Evolutionary conservation across 1,140 invertebrate genomes (phyloP), one percentile per base, ranked within the genome.

Genomic region (Neoseiulus cucumeris): DNA sequence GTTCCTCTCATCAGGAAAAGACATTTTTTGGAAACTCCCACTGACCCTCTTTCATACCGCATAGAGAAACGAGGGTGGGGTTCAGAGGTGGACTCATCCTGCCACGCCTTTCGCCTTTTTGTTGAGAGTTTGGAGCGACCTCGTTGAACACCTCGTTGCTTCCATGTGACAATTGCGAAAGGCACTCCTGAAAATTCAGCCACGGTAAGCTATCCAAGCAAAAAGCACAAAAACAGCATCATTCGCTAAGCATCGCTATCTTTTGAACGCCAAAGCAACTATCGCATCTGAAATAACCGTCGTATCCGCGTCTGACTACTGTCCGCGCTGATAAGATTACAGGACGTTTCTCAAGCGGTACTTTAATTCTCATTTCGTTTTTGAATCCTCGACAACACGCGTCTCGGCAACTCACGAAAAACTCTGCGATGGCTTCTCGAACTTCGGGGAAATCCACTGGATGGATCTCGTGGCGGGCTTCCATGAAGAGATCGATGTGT

Each of bases 131-230:
- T 6, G 51, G 22, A 59, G 25, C 25, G 51, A 59, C 51, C 22
- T 59, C 51, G 22, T 59, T 59, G 51, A 59, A 59, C 51, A 59
- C 51, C 51, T 59, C 51, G 51, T 59, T 59, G 51, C 51, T 59
- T 2, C 51, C 51, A 59, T 59, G 51, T 29, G 51, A 17, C 22
- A 59, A 33, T 25, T 25, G 14, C 33, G 51, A 25, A 33, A 59
- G 51, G 51, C 51, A 59, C 14, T 25, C 51, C 51, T 59, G 51
- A n/a, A 59, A 59, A 47, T 6, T 47, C 7, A 14, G 7, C 18
- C 7, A 39, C 33, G 9, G 33, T 39, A 9, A 39, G 33, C 33
- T 39, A 6, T 39, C 4, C 9, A 6, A 9, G 9, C 9, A 39
- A 6, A 9, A 39, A 6, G 33, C 33, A 9, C 33, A 39, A 9